Conservation (phyloP, 2,888 invertebrate genomes). For the Yponomeuta sedellus region DNA sequence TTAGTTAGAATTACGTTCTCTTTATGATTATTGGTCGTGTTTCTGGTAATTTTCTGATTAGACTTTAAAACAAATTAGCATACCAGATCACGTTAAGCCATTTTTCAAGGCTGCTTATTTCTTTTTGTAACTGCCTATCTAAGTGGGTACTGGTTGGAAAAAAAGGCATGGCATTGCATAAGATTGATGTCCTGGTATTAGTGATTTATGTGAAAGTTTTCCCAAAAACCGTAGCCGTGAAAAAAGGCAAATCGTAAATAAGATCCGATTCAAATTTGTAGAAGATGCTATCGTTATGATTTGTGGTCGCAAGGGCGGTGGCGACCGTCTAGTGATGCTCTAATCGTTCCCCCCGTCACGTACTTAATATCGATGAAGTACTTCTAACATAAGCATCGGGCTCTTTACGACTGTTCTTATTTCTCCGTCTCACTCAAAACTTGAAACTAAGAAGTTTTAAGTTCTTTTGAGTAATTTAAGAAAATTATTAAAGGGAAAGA, state of each 20-base stretch:
- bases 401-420: neutral
- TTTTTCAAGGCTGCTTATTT: no score
- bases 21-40: neutral
- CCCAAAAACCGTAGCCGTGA: slow-evolving; percentile 72
- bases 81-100: neutral
- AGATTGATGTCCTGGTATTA: slow-evolving; percentile 67
- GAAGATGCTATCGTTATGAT: slow-evolving; percentile 76
- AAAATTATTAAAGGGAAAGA: no score
- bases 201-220: slow-evolving; percentile 71
- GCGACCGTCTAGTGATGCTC: slow-evolving; percentile 72
- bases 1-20: neutral
- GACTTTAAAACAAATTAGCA: slow-evolving; percentile 1
- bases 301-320: slow-evolving; percentile 73
- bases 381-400: neutral
- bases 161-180: slow-evolving; percentile 37
- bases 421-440: no score
- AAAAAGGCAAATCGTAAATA: slow-evolving; percentile 77
- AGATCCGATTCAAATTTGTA: slow-evolving; percentile 78
- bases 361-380: slow-evolving; percentile 45
- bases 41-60: neutral
- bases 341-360: slow-evolving; percentile 50
- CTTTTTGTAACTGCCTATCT: no score
- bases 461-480: no score
- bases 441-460: no score
- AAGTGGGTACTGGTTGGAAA: neutral